These are phyloP conservation scores for Colistium nudipinnis DNA, from an alignment of 2,113 vertebrate species.

Conservation along the genomic window DNA sequence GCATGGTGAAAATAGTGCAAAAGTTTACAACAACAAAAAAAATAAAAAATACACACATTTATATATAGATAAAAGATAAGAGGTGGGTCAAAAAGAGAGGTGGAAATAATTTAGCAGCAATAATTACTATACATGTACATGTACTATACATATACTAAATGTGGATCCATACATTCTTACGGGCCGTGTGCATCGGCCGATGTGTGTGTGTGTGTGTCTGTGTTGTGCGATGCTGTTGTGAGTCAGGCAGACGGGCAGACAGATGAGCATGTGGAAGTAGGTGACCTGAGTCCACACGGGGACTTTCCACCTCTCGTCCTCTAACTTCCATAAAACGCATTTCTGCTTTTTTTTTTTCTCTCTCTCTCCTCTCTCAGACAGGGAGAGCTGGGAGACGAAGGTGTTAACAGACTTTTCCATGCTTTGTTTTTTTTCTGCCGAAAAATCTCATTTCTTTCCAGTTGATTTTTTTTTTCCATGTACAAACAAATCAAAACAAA, in stretches of 20 bases:
- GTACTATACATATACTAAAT: not conserved
- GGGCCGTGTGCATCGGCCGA: slow-evolving; percentile 46
- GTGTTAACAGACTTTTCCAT: slow-evolving; percentile 17
- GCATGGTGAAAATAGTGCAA: too few relatives aligned
- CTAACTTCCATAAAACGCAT: slow-evolving; percentile 37
- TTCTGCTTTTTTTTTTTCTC: slow-evolving; percentile 54
- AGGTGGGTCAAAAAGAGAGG: too few relatives aligned
- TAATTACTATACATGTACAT: too few relatives aligned
- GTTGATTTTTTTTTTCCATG: too few relatives aligned
- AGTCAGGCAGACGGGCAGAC: slow-evolving; percentile 55
- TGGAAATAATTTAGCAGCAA: too few relatives aligned
- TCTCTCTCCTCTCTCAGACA: slow-evolving; percentile 9
- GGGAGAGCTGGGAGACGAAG: slow-evolving; percentile 42
- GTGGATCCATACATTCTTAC: not conserved
- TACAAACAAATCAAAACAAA: slow-evolving; percentile 19
- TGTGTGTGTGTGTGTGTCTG: slow-evolving; percentile 6
- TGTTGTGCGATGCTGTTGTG: slow-evolving; percentile 30
- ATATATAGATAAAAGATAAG: too few relatives aligned
- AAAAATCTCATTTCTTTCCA: too few relatives aligned
- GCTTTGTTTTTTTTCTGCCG: not conserved
- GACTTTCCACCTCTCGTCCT: slow-evolving; percentile 77
- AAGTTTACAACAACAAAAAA: too few relatives aligned
- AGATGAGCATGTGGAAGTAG: slow-evolving; percentile 60
- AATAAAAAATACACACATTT: too few relatives aligned
- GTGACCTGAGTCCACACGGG: slow-evolving; percentile 63